Base-by-base conservation (phyloP, 2,888 invertebrate species). In the Frankliniella intonsa region DNA sequence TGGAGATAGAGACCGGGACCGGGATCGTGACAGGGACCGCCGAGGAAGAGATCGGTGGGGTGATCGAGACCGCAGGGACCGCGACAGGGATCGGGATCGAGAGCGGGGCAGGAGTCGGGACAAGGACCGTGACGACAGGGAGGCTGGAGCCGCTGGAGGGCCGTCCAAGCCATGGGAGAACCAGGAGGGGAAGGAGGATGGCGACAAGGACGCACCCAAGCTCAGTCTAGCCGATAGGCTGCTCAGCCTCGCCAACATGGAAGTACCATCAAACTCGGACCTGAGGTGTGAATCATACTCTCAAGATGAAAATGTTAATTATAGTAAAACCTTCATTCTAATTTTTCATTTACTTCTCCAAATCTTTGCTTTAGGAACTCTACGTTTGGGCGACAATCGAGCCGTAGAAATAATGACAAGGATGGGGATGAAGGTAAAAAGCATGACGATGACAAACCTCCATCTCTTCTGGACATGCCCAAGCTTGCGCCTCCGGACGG, bases 11-110 rank as follows among this genome's bases (percentile, higher is more conserved):
- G 84, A 83, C 38, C 82, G 84, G 79, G 84, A 84, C 65, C 82
- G 82, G 62, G 81, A 82, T 1, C 84, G 83, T 17, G 83, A 84
- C 49, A 62, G 83, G 80, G 80, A 80, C 14, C 80, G 80, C 49
- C 80, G 80, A 9, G 80, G 51, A 27, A 81, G 81, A 19, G 88
- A 86, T 87, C 83, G 88, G 86, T 84, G 88, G 86, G 82, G 88
- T 12, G 87, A 87, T 65, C 85, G 86, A 9, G 81, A 79, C 38
- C 81, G 81, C 9, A n/a, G 51, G 82, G 50, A 55, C 22, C 51
- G 80, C 27, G 27, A 62, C 17, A 85, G 86, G 22, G 85, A 86
- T 79, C 85, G 86, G 22, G 85, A 86, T 79, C 84, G 85, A 50
- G 87, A 65, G 1, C 62, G 49, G 38, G 50, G 80, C 38, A 38